These are phyloP conservation scores for Hofmannophila pseudospretella DNA, from an alignment of 2,888 invertebrate genomes.

Conservation along the genomic window DNA sequence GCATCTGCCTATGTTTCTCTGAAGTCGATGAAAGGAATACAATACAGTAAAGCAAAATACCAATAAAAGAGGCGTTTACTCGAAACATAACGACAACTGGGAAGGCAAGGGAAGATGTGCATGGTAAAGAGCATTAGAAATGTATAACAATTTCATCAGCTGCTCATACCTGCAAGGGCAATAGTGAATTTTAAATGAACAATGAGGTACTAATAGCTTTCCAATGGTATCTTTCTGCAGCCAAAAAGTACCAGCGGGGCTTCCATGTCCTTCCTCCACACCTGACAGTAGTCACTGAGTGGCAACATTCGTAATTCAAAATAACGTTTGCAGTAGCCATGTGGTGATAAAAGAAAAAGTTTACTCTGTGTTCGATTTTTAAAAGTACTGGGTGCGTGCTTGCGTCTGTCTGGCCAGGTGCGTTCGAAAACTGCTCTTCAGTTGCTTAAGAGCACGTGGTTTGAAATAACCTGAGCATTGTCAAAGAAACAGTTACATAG, in stretches of 20 bases:
- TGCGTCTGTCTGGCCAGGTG: slow-evolving; percentile 10
- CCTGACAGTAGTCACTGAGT: background rate
- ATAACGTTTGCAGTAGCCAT: too few relatives aligned
- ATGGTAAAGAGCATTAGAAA: background rate
- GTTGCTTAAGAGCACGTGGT: slow-evolving; percentile 19
- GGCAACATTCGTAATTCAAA: too few relatives aligned
- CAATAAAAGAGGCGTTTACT: background rate
- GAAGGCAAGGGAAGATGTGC: too few relatives aligned
- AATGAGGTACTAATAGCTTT: slow-evolving; percentile 35
- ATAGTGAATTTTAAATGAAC: slow-evolving; percentile 21
- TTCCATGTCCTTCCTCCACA: background rate
- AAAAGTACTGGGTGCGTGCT: background rate
- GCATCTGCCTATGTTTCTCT: too few relatives aligned
- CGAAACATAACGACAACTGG: background rate
- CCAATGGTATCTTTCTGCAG: slow-evolving; percentile 33
- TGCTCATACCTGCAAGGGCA: slow-evolving; percentile 16
- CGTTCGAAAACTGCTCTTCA: slow-evolving; percentile 3
- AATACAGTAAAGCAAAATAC: too few relatives aligned
- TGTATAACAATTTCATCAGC: slow-evolving; percentile 21
- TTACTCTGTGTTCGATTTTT: slow-evolving; percentile 2
- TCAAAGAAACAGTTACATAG: slow-evolving; percentile 6
- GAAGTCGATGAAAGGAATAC: too few relatives aligned
- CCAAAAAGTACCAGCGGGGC: slow-evolving; percentile 13
- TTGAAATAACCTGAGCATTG: slow-evolving; percentile 12
- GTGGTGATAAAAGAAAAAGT: background rate